Base-by-base conservation (phyloP, 2,113 vertebrate species). In the Chaetodon auriga region DNA sequence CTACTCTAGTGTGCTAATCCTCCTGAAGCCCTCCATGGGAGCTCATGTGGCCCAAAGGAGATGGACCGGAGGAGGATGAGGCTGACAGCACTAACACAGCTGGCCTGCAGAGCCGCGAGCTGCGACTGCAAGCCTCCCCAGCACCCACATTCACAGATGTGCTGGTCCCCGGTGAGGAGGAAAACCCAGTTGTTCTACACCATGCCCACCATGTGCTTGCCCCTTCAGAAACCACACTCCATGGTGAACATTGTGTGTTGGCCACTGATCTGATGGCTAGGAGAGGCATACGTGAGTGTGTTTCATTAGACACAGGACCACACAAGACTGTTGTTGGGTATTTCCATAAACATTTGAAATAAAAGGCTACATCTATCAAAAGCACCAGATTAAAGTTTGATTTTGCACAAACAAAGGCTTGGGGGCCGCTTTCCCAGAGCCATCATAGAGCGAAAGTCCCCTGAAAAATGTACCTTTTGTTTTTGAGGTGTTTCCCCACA, bases 81-180 rank as follows among this genome's bases (percentile, higher is more conserved):
- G 73, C 83, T 93, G 93, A 95, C 93, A 93, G 87, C 82, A 91
- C 85, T 94, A 94, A 95, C 92, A 95, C 94, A 95, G 94, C 93
- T 94, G 93, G 81, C 75, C 76, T 65, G 68, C 45, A 63, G 43
- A 81, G 75, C 57, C 45, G 19, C 30, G 41, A 49, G 65, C 60
- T 62, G 53, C n/a, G 66, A 70, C 19, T 71, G 61, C n/a, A 78
- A 68, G 54, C 62, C 41, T 51, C 84, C 80, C 13, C 9, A 62
- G 65, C 57, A 78, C 65, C 41, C 49, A 66, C 63, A 48, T 53
- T 83, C 66, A 78, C 82, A 82, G 91, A 82, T 84, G 66, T 38
- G 80, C 48, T 58, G 48, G 77, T 83, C 61, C 64, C 49, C 8
- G 25, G 41, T 38, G 53, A 82, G 64, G 55, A 75, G 68, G 68